phyloP scores from a whole-genome alignment of 2,888 invertebrate genomes.

The Auanema sp. region DNA sequence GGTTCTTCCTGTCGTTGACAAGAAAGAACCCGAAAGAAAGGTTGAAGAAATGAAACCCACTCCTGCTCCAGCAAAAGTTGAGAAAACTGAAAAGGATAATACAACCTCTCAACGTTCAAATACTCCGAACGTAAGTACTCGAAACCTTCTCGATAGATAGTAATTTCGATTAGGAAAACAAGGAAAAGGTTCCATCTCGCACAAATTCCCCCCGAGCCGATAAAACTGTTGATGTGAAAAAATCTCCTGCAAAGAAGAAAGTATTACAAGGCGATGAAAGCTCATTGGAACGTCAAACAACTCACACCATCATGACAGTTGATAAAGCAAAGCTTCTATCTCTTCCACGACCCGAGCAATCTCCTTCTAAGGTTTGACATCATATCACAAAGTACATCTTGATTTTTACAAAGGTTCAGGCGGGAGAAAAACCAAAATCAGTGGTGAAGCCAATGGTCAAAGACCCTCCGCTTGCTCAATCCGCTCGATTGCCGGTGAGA shows the following conservation, averaged over 20 bases:
- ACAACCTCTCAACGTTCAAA: neutral
- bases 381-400: too few relatives aligned
- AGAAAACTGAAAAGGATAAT: slow-evolving; percentile 9
- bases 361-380: slow-evolving; percentile 18
- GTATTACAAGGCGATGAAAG: slow-evolving; percentile 25
- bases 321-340: slow-evolving; percentile 29
- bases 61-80: slow-evolving; percentile 9
- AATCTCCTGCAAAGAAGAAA: slow-evolving; percentile 21
- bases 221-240: slow-evolving; percentile 1
- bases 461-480: slow-evolving; percentile 33
- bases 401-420: too few relatives aligned
- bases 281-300: slow-evolving; percentile 50
- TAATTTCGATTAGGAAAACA: slow-evolving; percentile 1
- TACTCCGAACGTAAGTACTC: neutral
- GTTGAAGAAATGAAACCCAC: neutral
- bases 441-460: slow-evolving; percentile 61
- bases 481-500: slow-evolving; percentile 14
- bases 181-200: neutral
- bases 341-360: slow-evolving; percentile 41
- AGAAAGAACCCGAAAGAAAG: neutral
- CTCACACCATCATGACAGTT: slow-evolving; percentile 53
- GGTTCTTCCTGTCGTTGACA: too few relatives aligned
- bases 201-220: neutral
- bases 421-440: slow-evolving; percentile 51
- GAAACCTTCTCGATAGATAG: neutral